Evolutionary conservation across 2,797 vertebrate genomes (phyloP).

Genomic region (Emydoidea blandingii): DNA sequence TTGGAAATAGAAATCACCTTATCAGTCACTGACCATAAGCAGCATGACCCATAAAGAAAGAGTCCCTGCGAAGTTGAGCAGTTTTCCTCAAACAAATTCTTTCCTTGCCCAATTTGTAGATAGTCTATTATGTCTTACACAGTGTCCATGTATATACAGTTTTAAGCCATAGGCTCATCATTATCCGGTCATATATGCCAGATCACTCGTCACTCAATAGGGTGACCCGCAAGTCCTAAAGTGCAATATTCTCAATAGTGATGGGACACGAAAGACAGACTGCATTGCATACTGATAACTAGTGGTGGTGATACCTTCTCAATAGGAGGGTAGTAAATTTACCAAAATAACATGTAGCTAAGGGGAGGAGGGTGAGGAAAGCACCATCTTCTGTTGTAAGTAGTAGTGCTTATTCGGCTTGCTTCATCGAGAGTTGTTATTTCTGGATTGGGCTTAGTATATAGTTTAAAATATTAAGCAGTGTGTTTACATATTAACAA

Average conservation of each 20-base stretch:
- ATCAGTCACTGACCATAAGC: slow-evolving; percentile 38
- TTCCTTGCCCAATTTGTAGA: accelerated
- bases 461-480: background rate
- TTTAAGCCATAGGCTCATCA: background rate
- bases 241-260: background rate
- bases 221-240: background rate
- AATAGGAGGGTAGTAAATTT: background rate
- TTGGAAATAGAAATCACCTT: slow-evolving; percentile 60
- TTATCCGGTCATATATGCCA: background rate
- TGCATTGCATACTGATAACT: background rate
- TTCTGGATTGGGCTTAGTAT: background rate
- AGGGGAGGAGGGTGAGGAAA: background rate
- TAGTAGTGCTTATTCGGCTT: background rate
- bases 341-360: background rate
- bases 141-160: background rate
- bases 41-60: slow-evolving; percentile 17
- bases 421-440: background rate
- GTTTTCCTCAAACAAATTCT: background rate
- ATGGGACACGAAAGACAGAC: background rate
- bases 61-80: background rate
- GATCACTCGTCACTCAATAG: accelerated
- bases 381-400: accelerated
- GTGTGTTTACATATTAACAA: background rate
- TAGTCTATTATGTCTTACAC: background rate
- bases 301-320: background rate